Conservation (phyloP, 1,140 invertebrate species). For the Monochamus saltuarius region DNA sequence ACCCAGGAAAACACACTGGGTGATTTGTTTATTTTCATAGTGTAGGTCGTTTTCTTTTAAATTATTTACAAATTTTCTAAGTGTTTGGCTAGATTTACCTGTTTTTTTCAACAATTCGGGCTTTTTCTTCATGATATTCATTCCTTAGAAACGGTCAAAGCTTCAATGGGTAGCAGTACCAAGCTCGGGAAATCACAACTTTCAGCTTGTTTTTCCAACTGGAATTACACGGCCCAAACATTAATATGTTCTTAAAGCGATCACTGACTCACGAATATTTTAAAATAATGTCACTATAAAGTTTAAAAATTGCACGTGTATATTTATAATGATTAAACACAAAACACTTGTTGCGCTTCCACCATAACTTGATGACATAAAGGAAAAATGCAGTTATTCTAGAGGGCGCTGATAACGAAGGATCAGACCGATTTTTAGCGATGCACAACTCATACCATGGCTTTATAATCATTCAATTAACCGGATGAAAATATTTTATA, state of each 20-base stretch:
- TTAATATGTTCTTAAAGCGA: not conserved
- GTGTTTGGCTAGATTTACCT: constrained; percentile 14
- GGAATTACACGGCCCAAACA: not conserved
- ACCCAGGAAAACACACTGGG: constrained; percentile 26
- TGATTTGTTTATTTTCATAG: constrained; percentile 21
- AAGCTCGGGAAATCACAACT: constrained; percentile 13
- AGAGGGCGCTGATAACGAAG: constrained; percentile 10
- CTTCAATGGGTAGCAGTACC: constrained; percentile 8
- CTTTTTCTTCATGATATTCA: constrained; percentile 21
- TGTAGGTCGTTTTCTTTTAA: constrained; percentile 22
- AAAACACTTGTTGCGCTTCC: constrained; percentile 32
- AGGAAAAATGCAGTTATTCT: not conserved
- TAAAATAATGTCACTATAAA: not conserved
- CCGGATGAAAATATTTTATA: too few relatives aligned
- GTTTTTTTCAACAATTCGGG: constrained; percentile 7
- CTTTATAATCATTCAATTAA: too few relatives aligned
- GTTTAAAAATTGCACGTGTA: constrained; percentile 9
- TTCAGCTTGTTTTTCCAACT: constrained; percentile 11
- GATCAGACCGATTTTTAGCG: not conserved
- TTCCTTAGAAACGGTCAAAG: constrained; percentile 1
- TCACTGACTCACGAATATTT: not conserved
- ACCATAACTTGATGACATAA: constrained; percentile 25
- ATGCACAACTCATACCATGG: not conserved
- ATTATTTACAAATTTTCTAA: constrained; percentile 18
- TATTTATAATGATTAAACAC: constrained; percentile 17